Percentiles rank a stretch among this genome's conserved stretches.
phyloP scores from a whole-genome alignment of 2,797 vertebrate species.

The Fundulus diaphanus region DNA sequence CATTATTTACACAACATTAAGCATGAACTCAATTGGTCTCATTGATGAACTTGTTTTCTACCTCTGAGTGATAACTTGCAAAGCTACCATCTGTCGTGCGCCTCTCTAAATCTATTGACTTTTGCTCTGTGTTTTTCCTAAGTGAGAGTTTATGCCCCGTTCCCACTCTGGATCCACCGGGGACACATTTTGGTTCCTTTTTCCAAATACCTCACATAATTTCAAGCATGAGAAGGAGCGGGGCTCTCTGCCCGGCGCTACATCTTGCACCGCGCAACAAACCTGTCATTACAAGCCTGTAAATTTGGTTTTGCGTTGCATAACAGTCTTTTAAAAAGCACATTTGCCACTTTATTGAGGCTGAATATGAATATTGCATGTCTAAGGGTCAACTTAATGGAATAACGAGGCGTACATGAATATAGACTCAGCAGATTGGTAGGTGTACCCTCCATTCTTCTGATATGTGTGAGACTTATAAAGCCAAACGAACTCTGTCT shows the following conservation, averaged over 20 bases:
- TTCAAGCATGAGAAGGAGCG: conserved; percentile 50
- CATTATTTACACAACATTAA: conserved; percentile 54
- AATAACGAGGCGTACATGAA: conserved; percentile 24
- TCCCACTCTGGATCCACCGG: conserved; percentile 42
- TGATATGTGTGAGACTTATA: conserved; percentile 57
- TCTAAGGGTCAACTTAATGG: conserved; percentile 7
- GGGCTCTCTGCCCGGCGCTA: conserved; percentile 40
- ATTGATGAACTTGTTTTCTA: conserved; percentile 20
- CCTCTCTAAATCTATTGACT: conserved; percentile 29
- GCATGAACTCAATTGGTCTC: conserved; percentile 22
- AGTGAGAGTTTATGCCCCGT: conserved; percentile 46
- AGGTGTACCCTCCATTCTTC: conserved; percentile 32
- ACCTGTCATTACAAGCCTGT: conserved; percentile 45
- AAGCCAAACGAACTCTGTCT: conserved; percentile 57
- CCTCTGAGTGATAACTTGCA: conserved; percentile 29
- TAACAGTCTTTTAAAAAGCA: conserved; percentile 12
- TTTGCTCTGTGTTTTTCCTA: conserved; percentile 57
- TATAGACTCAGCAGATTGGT: conserved; percentile 27
- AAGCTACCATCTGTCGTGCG: conserved; percentile 31
- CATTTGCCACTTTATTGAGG: conserved; percentile 4
- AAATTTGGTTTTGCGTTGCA: conserved; percentile 22
- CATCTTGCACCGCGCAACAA: conserved; percentile 50
- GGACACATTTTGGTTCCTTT: conserved; percentile 53
- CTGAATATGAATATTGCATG: neutral
- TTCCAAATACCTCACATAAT: conserved; percentile 62